These are phyloP conservation scores for Tineola bisselliella DNA, from an alignment of 2,888 invertebrate species.

Conservation along the genomic window DNA sequence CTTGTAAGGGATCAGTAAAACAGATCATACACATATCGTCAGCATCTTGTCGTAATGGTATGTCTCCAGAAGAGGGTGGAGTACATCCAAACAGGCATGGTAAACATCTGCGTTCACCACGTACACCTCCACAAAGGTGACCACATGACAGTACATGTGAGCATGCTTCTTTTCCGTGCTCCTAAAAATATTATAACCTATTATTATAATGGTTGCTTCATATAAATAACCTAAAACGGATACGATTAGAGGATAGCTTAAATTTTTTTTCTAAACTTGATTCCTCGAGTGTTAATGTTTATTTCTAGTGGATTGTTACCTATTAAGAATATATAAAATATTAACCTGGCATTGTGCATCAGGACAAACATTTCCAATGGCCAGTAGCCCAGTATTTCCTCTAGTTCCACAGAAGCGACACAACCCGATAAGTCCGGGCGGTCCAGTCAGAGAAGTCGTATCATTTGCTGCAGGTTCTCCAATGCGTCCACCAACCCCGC, in stretches of 20 bases:
- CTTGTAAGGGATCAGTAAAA: constrained; percentile 95
- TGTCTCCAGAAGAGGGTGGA: constrained; percentile 78
- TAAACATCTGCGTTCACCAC: constrained; percentile 82
- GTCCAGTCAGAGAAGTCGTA: constrained; percentile 23
- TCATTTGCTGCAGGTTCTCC: constrained; percentile 21
- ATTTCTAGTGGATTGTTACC: too few species aligned
- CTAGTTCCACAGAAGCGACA: constrained; percentile 93
- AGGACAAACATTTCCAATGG: constrained; percentile 92
- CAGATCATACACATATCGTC: constrained; percentile 99
- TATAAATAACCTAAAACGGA: too few species aligned
- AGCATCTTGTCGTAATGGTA: constrained; percentile 88
- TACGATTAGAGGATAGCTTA: too few species aligned
- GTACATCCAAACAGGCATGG: constrained; percentile 90
- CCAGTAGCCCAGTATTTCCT: constrained; percentile 83
- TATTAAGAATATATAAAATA: too few species aligned
- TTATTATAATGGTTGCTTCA: too few species aligned
- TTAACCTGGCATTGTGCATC: constrained; percentile 91
- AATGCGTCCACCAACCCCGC: constrained; percentile 76
- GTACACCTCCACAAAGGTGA: constrained; percentile 94
- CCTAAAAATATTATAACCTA: constrained; percentile 46
- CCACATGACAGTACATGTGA: constrained; percentile 85
- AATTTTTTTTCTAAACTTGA: too few species aligned
- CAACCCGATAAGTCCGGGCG: constrained; percentile 70
- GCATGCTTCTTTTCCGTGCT: constrained; percentile 84
- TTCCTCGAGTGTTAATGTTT: too few species aligned